Base-by-base conservation (phyloP, 1,140 invertebrate genomes). In the Agraylea sexmaculata region DNA sequence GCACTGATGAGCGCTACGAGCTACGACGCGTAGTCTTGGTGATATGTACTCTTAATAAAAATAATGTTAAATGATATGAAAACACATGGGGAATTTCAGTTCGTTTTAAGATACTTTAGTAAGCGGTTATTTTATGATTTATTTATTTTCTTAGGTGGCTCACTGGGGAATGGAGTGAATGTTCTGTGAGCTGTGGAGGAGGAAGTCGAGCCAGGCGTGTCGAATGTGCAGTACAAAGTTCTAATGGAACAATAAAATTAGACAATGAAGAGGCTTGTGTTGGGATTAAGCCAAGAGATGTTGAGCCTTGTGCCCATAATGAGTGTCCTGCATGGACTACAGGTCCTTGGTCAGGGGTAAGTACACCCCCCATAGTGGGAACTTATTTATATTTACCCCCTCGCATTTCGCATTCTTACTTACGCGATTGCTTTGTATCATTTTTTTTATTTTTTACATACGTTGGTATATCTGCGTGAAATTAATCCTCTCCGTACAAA, bases 271-370 rank as follows among this genome's bases (percentile, higher is more conserved):
- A 78, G 49, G 77, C 80, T 46, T 89, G 86, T 60, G 71, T 69
- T 29, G 69, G 67, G n/a, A 73, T 75, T 41, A 81, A 82, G 46
- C 87, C 87, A n/a, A 68, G 74, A 35, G 73, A 72, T 40, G 73
- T 84, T 52, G 83, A 88, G 56, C 69, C 73, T 11, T 93, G 88
- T 62, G 88, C 87, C 57, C 71, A 75, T 22, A 72, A 83, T 41
- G 77, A 82, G 19, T 93, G 88, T 63, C 82, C 87, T 18, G 74
- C 74, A 50, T 93, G 88, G 88, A 70, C 84, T 45, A 74, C 78
- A 22, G 77, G 82, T 27, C 72, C 78, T 35, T 92, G 87, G 87
- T 87, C 85, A 42, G 76, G 82, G 59, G 87, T 91, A 72, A 82
- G 78, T 23, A 11, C 22, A 15, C 12, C 12, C 12, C 21, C n/a